These are phyloP conservation scores for Sitodiplosis mosellana DNA, from an alignment of 1,140 invertebrate genomes.

Conservation along the genomic window DNA sequence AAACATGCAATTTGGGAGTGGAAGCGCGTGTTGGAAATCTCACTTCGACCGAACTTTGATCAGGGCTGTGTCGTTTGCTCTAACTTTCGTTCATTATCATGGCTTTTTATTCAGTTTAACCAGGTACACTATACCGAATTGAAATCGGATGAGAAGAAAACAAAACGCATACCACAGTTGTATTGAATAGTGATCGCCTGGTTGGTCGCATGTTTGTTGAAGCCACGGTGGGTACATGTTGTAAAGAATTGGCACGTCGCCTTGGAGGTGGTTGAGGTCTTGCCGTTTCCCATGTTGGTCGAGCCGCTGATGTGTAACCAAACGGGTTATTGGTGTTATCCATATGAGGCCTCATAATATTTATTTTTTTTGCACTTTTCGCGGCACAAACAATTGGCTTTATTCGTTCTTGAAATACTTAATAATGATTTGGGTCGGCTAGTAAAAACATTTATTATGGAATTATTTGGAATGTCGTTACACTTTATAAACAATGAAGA, in stretches of 20 bases:
- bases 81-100: too few species aligned
- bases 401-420: background rate
- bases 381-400: background rate
- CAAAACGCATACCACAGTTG: background rate
- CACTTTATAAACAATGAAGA: too few species aligned
- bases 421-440: too few species aligned
- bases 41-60: too few species aligned
- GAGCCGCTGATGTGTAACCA: background rate
- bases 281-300: background rate
- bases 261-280: background rate
- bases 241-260: background rate
- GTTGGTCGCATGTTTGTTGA: background rate
- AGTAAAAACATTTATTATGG: too few species aligned
- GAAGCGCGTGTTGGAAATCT: too few species aligned
- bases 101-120: too few species aligned
- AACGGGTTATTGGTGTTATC: background rate
- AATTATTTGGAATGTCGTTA: too few species aligned
- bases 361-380: background rate
- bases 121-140: too few species aligned
- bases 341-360: background rate
- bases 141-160: too few species aligned
- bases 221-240: background rate
- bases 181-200: background rate
- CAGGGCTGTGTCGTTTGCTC: too few species aligned
- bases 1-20: too few species aligned